These are phyloP conservation scores for Psylliodes chrysocephalus DNA, from an alignment of 2,888 invertebrate species.

Conservation along the genomic window DNA sequence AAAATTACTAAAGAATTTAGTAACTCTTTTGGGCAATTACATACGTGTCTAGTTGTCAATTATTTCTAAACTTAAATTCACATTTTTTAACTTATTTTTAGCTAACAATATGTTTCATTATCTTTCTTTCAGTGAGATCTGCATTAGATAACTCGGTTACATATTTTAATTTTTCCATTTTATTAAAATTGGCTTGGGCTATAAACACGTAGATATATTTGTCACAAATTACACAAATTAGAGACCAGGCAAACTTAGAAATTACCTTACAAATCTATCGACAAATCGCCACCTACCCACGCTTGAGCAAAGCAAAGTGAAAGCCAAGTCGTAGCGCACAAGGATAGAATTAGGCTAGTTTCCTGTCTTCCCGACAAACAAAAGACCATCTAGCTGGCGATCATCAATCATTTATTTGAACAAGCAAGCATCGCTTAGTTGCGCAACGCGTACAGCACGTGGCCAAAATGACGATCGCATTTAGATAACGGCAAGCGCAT, in stretches of 20 bases:
- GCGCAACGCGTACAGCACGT: conserved; percentile 53
- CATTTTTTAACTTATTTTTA: too few species aligned
- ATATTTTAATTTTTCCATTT: too few species aligned
- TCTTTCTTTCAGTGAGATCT: too few species aligned
- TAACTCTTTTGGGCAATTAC: too few species aligned
- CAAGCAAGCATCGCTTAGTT: conserved; percentile 54
- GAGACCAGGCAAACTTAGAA: conserved; percentile 10
- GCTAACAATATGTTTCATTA: too few species aligned
- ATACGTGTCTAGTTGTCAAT: too few species aligned
- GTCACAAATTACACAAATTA: conserved; percentile 30
- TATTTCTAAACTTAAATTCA: too few species aligned
- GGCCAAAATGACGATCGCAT: conserved; percentile 51
- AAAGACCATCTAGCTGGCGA: conserved; percentile 46
- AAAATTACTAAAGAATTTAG: too few species aligned
- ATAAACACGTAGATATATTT: conserved; percentile 16
- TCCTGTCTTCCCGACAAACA: conserved; percentile 48
- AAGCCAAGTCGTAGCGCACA: too few species aligned
- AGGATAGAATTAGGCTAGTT: conserved; percentile 47
- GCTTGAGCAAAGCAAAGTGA: background rate
- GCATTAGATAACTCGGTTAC: too few species aligned
- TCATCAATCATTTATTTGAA: conserved; percentile 61
- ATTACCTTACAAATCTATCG: conserved; percentile 52
- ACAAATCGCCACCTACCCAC: conserved; percentile 56
- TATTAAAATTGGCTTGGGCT: background rate
- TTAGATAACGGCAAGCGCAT: conserved; percentile 50